These are phyloP conservation scores for Amphipyra berbera DNA, from an alignment of 2,888 invertebrate genomes.

Conservation along the genomic window DNA sequence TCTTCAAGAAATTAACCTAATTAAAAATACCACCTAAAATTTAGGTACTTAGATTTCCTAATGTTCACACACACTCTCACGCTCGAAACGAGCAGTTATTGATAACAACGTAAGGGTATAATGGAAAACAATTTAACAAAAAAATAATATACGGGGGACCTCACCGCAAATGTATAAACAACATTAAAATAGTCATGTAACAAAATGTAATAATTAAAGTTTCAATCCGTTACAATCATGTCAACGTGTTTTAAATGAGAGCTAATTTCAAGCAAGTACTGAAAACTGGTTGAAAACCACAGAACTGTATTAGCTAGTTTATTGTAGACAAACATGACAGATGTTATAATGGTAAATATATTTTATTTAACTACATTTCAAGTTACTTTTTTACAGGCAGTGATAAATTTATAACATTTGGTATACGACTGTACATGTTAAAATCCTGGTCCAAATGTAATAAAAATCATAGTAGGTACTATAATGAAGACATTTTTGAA, in stretches of 20 bases:
- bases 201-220: slow-evolving; percentile 35
- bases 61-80: slow-evolving; percentile 80
- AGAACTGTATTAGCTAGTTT: slow-evolving; percentile 7
- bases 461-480: slow-evolving; percentile 48
- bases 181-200: slow-evolving; percentile 58
- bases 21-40: slow-evolving; percentile 82
- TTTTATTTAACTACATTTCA: slow-evolving; percentile 68
- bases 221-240: slow-evolving; percentile 22
- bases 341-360: slow-evolving; percentile 45
- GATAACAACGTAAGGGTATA: slow-evolving; percentile 73
- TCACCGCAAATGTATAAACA: slow-evolving; percentile 65
- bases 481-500: slow-evolving; percentile 60
- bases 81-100: slow-evolving; percentile 68
- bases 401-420: slow-evolving; percentile 67
- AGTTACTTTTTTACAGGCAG: slow-evolving; percentile 66
- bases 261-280: slow-evolving; percentile 11
- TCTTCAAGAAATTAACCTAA: slow-evolving; percentile 83
- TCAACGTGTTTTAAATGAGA: slow-evolving; percentile 8
- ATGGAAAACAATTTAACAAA: slow-evolving; percentile 78
- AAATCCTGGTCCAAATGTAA: slow-evolving; percentile 78
- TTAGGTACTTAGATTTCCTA: slow-evolving; percentile 84
- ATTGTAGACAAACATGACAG: slow-evolving; percentile 10
- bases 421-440: slow-evolving; percentile 63
- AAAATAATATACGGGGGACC: slow-evolving; percentile 62
- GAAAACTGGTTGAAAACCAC: slow-evolving; percentile 60